These are phyloP conservation scores for Micropterix aruncella DNA, from an alignment of 2,888 invertebrate genomes.

Conservation along the genomic window DNA sequence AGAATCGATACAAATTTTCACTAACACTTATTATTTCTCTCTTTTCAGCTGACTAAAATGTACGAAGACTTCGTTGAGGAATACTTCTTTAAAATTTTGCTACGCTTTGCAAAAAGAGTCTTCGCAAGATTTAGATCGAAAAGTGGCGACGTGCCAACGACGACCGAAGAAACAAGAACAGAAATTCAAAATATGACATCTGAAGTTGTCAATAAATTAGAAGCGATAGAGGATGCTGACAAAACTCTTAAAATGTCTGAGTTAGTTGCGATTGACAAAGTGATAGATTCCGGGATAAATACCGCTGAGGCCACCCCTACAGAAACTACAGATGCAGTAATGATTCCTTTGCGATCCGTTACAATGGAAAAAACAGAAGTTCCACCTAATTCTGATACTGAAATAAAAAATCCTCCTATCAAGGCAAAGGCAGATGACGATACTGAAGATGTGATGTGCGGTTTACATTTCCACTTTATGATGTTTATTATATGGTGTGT, in stretches of 20 bases:
- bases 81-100: slow-evolving; percentile 33
- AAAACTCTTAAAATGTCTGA: slow-evolving; percentile 5
- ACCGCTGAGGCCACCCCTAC: not conserved
- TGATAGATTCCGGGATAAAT: not conserved
- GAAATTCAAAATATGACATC: not conserved
- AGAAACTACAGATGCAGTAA: not conserved
- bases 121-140: not conserved
- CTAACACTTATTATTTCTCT: too few species aligned
- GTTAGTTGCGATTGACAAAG: not conserved
- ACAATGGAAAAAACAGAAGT: too few species aligned
- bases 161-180: not conserved
- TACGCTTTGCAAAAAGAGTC: slow-evolving; percentile 19
- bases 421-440: slow-evolving; percentile 15
- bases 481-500: slow-evolving; percentile 54
- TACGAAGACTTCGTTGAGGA: slow-evolving; percentile 64
- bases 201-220: slow-evolving; percentile 8
- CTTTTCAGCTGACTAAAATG: slow-evolving; percentile 52
- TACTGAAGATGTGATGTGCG: slow-evolving; percentile 21
- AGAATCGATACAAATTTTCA: not conserved
- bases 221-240: not conserved
- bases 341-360: not conserved
- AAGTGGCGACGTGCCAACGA: not conserved
- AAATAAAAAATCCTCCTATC: not conserved
- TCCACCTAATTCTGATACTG: not conserved
- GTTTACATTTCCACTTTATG: slow-evolving; percentile 59